phyloP scores from a whole-genome alignment of 2,797 vertebrate genomes.

The Lacerta agilis region DNA sequence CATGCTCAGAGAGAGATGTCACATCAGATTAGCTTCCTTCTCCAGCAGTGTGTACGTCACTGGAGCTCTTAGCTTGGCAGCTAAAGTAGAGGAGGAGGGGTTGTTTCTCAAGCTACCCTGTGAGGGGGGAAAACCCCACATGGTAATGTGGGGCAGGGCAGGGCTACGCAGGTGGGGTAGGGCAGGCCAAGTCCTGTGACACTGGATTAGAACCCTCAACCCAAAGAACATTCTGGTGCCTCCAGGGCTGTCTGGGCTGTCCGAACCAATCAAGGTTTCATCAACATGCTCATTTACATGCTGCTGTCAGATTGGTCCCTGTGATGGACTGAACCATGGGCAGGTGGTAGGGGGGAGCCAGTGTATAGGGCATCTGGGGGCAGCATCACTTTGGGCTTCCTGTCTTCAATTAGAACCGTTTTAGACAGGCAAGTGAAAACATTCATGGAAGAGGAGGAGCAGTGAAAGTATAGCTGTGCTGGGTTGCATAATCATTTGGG shows the following conservation, averaged over 20 bases:
- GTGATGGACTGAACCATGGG: neutral
- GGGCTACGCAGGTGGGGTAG: neutral
- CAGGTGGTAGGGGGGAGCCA: neutral
- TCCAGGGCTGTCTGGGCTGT: constrained; percentile 15
- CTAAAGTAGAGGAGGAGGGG: neutral
- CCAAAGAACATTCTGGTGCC: neutral
- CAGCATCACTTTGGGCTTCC: constrained; percentile 27
- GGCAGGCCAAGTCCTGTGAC: neutral
- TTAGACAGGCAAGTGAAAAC: neutral
- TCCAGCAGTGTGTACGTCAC: neutral
- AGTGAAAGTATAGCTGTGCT: neutral
- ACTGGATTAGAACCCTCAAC: neutral
- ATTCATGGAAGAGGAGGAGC: neutral
- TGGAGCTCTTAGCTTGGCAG: accelerated
- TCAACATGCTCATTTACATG: constrained; percentile 2
- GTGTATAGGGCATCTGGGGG: constrained; percentile 1
- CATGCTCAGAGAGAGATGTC: constrained; percentile 57
- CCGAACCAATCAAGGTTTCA: neutral
- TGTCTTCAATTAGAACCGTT: neutral
- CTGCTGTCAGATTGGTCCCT: neutral
- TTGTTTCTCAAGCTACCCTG: neutral
- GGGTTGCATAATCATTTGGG: neutral
- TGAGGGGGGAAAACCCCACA: neutral
- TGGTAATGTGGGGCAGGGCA: accelerated
- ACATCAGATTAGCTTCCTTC: constrained; percentile 54